phyloP scores from a whole-genome alignment of 2,113 vertebrate genomes.

The Caretta caretta region DNA sequence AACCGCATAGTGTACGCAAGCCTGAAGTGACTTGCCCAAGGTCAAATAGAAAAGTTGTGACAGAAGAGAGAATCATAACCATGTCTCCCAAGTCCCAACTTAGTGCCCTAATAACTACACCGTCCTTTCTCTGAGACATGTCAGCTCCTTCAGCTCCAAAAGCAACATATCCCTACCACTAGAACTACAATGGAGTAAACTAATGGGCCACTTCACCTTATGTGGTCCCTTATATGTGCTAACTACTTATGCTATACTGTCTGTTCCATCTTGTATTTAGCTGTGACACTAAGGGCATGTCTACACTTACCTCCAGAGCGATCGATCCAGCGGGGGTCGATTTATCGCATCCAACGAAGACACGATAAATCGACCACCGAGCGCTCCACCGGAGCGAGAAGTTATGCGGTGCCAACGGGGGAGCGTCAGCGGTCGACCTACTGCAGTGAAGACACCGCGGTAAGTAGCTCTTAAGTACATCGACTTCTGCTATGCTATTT shows the following conservation, averaged over 20 bases:
- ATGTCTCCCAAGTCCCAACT: neutral
- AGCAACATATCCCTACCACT: neutral
- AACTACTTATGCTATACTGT: neutral
- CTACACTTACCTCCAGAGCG: no score
- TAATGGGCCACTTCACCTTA: neutral
- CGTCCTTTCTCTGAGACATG: neutral
- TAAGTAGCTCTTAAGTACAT: no score
- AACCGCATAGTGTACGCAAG: neutral
- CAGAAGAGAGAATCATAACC: neutral
- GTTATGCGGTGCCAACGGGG: no score
- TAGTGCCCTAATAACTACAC: neutral
- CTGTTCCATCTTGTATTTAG: neutral
- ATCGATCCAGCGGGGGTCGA: no score
- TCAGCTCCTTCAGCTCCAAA: neutral
- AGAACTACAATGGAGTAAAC: neutral
- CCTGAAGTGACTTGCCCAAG: neutral
- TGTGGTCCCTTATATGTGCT: neutral
- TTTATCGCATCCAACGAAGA: no score
- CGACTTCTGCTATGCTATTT: no score
- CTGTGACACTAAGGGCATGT: neutral
- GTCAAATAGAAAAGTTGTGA: neutral
- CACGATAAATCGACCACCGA: no score
- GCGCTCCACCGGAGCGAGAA: no score
- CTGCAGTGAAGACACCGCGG: no score
- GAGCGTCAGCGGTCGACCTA: no score